Evolutionary conservation across 2,113 vertebrate genomes (phyloP).

Genomic region (Seriola rivoliana): DNA sequence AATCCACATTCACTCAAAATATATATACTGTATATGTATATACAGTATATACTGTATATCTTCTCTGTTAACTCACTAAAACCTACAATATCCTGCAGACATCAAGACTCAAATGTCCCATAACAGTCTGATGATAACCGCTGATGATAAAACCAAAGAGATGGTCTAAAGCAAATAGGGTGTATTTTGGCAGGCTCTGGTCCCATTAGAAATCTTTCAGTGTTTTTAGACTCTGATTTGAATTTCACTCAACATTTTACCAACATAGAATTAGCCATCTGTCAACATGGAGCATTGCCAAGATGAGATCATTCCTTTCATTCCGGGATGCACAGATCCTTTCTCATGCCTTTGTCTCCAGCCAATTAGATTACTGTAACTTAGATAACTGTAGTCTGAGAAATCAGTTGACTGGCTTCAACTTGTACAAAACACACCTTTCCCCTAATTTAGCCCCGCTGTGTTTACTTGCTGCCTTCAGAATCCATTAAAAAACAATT

Average conservation of each 20-base stretch:
- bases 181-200: not conserved
- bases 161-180: not conserved
- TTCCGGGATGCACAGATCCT: conserved; percentile 9
- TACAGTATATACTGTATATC: too few species aligned
- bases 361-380: not conserved
- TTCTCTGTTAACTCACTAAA: not conserved
- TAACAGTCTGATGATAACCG: not conserved
- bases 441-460: not conserved
- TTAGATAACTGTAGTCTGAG: not conserved
- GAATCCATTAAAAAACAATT: not conserved
- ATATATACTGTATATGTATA: too few species aligned
- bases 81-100: not conserved
- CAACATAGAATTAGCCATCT: conserved; percentile 23
- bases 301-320: conserved; percentile 7
- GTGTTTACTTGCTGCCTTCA: not conserved
- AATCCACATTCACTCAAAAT: not conserved
- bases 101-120: conserved; percentile 2
- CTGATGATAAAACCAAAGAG: not conserved
- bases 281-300: conserved; percentile 26
- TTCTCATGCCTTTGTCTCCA: not conserved
- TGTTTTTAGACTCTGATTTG: conserved; percentile 20
- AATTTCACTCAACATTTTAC: conserved; percentile 25
- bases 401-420: conserved; percentile 1
- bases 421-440: not conserved
- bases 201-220: conserved; percentile 3